Conservation (phyloP, 2,888 invertebrate genomes). For the Diabrotica balteata region DNA sequence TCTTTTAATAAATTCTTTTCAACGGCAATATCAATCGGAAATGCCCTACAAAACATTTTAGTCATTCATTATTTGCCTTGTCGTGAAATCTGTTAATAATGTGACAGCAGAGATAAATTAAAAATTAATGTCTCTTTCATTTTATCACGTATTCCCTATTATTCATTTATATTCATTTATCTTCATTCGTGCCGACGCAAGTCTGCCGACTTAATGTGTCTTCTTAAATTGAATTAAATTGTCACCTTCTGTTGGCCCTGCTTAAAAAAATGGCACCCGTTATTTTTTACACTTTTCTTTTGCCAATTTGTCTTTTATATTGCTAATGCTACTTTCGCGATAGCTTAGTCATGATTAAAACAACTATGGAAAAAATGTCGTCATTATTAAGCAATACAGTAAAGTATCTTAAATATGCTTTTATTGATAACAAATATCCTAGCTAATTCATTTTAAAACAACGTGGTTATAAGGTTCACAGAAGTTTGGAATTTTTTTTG, state of each 20-base stretch:
- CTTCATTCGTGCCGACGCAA: constrained; percentile 29
- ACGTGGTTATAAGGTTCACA: no score
- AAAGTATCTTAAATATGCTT: no score
- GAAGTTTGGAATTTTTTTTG: no score
- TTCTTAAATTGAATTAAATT: constrained; percentile 30
- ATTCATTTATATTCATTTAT: constrained; percentile 33
- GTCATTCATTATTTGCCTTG: constrained; percentile 12
- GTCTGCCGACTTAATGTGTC: constrained; percentile 29
- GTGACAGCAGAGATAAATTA: constrained; percentile 29
- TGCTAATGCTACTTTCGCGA: neutral
- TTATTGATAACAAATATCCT: no score
- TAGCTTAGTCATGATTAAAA: no score
- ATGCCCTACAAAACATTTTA: constrained; percentile 1
- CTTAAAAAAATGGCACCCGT: constrained; percentile 15
- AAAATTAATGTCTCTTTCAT: constrained; percentile 26
- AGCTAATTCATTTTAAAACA: no score
- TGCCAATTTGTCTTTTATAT: neutral
- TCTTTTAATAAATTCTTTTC: no score
- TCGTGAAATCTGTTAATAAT: constrained; percentile 25
- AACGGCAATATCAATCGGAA: no score
- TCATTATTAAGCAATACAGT: no score
- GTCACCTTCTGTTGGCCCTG: constrained; percentile 25
- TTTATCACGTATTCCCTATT: constrained; percentile 31
- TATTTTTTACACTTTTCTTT: constrained; percentile 11
- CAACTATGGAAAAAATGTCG: no score